phyloP scores from a whole-genome alignment of 2,113 vertebrate genomes.

The Riparia riparia region DNA sequence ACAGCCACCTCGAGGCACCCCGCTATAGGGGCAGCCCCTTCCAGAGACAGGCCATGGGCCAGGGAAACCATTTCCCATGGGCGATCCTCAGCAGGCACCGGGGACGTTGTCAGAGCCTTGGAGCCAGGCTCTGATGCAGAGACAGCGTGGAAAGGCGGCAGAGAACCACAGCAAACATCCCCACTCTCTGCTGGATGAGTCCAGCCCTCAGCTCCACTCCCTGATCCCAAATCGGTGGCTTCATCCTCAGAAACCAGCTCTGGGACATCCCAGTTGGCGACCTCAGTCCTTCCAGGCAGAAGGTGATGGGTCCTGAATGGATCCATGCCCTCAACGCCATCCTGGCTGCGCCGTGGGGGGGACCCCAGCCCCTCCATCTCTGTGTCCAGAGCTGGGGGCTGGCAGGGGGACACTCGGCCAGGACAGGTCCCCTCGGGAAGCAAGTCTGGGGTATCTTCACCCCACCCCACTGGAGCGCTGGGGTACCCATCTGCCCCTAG shows the following conservation, averaged over 20 bases:
- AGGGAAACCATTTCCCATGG: background rate
- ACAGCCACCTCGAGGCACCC: background rate
- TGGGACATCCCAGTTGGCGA: background rate
- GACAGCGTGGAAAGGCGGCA: background rate
- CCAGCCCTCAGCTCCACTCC: constrained; percentile 15
- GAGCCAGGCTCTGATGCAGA: constrained; percentile 32
- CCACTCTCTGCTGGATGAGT: background rate
- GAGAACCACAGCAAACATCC: background rate
- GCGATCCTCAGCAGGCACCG: background rate
- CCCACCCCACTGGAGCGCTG: background rate
- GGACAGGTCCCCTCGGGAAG: background rate
- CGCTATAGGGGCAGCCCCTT: background rate
- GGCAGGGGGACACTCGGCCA: background rate
- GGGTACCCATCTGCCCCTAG: constrained; percentile 6
- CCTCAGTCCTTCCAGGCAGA: constrained; percentile 36
- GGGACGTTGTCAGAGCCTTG: fast-evolving
- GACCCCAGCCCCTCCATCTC: constrained; percentile 65
- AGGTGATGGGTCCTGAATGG: background rate
- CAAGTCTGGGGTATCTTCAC: constrained; percentile 51
- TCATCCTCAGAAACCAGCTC: constrained; percentile 43
- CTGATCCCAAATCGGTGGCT: constrained; percentile 6
- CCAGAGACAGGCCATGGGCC: background rate
- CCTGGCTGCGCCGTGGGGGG: constrained; percentile 35
- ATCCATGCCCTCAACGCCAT: background rate
- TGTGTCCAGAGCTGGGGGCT: background rate